phyloP scores from a whole-genome alignment of 1,140 invertebrate species.

The Orchestia grillus region DNA sequence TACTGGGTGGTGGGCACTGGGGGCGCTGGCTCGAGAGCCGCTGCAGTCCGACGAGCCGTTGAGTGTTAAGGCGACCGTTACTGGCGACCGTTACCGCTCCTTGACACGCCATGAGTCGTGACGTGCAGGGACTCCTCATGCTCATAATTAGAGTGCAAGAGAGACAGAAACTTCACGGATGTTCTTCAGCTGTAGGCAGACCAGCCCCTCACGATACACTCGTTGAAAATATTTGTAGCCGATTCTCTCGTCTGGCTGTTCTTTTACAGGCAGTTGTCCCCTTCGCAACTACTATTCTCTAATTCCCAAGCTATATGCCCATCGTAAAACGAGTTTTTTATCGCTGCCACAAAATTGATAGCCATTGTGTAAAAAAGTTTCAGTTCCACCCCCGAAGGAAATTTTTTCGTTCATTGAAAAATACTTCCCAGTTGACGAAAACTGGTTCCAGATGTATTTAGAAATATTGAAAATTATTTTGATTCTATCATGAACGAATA shows the following conservation, averaged over 20 bases:
- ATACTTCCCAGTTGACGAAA: not conserved
- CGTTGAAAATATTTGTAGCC: not conserved
- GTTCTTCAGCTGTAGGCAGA: not conserved
- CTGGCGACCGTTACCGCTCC: not conserved
- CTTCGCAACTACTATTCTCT: not conserved
- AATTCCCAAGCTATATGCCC: not conserved
- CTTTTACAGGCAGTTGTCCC: not conserved
- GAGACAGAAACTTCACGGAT: constrained; percentile 50
- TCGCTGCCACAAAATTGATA: not conserved
- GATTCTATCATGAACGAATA: not conserved
- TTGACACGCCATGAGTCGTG: constrained; percentile 44
- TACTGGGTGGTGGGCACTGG: not conserved
- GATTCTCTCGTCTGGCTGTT: not conserved
- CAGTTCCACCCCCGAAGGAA: not conserved
- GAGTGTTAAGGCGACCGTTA: constrained; percentile 36
- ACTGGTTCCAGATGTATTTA: not conserved
- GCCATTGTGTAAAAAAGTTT: not conserved
- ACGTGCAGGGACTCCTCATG: not conserved
- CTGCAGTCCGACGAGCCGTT: not conserved
- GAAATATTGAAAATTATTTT: not conserved
- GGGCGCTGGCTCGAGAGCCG: not conserved
- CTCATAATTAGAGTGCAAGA: constrained; percentile 31
- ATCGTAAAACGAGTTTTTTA: not conserved
- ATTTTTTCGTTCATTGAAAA: not conserved
- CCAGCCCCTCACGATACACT: not conserved